These are phyloP conservation scores for Takifugu ocellatus DNA, from an alignment of 2,797 vertebrate genomes.

Conservation along the genomic window DNA sequence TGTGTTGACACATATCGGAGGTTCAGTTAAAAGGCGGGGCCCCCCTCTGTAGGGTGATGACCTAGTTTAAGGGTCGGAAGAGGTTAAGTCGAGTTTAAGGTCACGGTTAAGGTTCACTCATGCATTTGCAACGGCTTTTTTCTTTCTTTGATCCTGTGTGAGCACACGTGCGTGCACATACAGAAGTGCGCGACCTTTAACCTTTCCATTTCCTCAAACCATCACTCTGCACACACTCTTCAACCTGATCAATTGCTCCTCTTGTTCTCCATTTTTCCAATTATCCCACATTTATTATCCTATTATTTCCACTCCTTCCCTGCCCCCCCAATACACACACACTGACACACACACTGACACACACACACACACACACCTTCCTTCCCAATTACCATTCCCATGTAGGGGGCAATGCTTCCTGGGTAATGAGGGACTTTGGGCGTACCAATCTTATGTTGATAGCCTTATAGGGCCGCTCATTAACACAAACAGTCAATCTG, in stretches of 20 bases:
- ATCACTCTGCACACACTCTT: conserved; percentile 49
- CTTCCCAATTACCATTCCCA: conserved; percentile 70
- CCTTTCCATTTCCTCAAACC: conserved; percentile 41
- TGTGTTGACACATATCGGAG: too few species aligned
- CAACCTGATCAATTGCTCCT: conserved; percentile 65
- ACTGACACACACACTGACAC: background rate
- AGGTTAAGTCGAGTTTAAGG: background rate
- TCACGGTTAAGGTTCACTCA: conserved; percentile 3
- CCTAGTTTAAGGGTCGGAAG: background rate
- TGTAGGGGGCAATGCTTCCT: conserved; percentile 67
- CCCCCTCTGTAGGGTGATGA: background rate
- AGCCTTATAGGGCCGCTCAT: conserved; percentile 79
- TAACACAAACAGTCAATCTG: conserved; percentile 45
- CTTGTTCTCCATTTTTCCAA: conserved; percentile 76
- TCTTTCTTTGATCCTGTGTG: conserved; percentile 16
- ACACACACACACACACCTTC: conserved; percentile 4
- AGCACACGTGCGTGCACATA: conserved; percentile 34
- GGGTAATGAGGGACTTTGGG: conserved; percentile 86
- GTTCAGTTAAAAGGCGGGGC: too few species aligned
- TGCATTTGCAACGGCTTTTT: conserved; percentile 30
- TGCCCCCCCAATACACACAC: background rate
- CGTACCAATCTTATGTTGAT: conserved; percentile 81
- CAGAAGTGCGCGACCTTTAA: conserved; percentile 55
- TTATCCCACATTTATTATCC: conserved; percentile 79
- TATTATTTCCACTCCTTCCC: conserved; percentile 65